Conservation (phyloP, 1,140 invertebrate species). For the Drosophila sp. region DNA sequence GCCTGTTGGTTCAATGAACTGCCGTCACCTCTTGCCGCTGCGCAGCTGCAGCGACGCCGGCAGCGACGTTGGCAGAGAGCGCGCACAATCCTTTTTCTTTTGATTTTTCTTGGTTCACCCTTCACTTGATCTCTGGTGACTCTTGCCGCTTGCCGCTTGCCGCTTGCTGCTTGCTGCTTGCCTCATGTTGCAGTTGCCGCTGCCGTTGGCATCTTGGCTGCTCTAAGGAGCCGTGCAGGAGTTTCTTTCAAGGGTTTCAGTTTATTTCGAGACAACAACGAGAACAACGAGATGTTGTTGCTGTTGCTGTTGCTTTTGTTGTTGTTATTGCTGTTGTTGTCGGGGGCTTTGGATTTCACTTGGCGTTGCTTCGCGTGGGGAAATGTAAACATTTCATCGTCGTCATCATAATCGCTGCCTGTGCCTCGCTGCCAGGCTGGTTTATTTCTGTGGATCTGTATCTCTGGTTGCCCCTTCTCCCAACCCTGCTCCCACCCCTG, state of each 20-base stretch:
- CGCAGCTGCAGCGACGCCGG: slow-evolving; percentile 46
- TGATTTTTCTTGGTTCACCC: slow-evolving; percentile 64
- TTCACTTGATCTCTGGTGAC: slow-evolving; percentile 78
- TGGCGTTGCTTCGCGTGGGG: slow-evolving; percentile 64
- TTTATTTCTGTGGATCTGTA: slow-evolving; percentile 21
- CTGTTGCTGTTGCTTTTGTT: not conserved
- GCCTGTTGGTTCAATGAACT: slow-evolving; percentile 73
- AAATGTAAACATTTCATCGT: slow-evolving; percentile 76
- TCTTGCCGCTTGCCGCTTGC: slow-evolving; percentile 51
- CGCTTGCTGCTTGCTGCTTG: slow-evolving; percentile 32
- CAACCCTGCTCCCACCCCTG: slow-evolving; percentile 7
- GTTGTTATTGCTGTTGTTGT: slow-evolving; percentile 18
- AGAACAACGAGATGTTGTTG: slow-evolving; percentile 13
- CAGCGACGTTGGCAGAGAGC: slow-evolving; percentile 16
- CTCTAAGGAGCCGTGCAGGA: slow-evolving; percentile 69
- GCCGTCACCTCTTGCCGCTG: slow-evolving; percentile 74
- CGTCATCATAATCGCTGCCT: slow-evolving; percentile 57
- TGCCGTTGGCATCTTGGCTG: slow-evolving; percentile 9
- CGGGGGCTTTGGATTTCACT: slow-evolving; percentile 73
- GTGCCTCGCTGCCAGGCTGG: slow-evolving; percentile 20
- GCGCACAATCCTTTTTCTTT: slow-evolving; percentile 73
- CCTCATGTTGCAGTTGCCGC: slow-evolving; percentile 5
- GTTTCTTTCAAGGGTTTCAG: slow-evolving; percentile 74
- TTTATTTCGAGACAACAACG: slow-evolving; percentile 55
- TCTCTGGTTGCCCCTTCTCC: slow-evolving; percentile 11